phyloP scores from a whole-genome alignment of 2,888 invertebrate genomes.

The Catocala sponsa region DNA sequence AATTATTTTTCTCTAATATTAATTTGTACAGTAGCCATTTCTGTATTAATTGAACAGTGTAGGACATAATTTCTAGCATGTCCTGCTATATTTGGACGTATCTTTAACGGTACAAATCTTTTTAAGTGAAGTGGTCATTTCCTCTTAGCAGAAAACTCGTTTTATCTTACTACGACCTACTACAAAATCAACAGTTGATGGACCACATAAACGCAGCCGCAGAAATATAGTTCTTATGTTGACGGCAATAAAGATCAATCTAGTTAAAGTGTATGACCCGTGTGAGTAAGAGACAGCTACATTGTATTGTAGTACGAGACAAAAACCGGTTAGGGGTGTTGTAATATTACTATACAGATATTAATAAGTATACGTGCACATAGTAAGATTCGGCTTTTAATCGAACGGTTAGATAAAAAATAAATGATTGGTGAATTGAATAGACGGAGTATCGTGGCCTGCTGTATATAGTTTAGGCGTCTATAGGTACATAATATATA shows the following conservation, averaged over 20 bases:
- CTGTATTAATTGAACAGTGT: neutral
- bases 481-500: no score
- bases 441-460: neutral
- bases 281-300: slow-evolving; percentile 53
- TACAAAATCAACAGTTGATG: slow-evolving; percentile 67
- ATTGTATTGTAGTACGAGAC: slow-evolving; percentile 49
- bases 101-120: slow-evolving; percentile 77
- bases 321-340: slow-evolving; percentile 68
- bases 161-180: slow-evolving; percentile 83
- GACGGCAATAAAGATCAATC: slow-evolving; percentile 16
- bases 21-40: no score
- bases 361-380: slow-evolving; percentile 28
- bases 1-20: no score
- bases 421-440: neutral
- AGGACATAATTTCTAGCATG: slow-evolving; percentile 27
- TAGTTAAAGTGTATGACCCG: slow-evolving; percentile 9
- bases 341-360: slow-evolving; percentile 48
- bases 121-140: slow-evolving; percentile 74
- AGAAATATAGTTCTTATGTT: slow-evolving; percentile 12
- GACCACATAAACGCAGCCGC: slow-evolving; percentile 14
- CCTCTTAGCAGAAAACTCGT: slow-evolving; percentile 78
- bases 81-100: slow-evolving; percentile 65
- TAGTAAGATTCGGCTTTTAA: slow-evolving; percentile 28
- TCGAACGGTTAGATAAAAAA: slow-evolving; percentile 23
- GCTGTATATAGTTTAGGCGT: neutral